A percentile compares a stretch with the other conserved stretches of the same genome.
These are phyloP conservation scores for Tapirus indicus DNA, from an alignment of 2,797 vertebrate genomes.

Conservation along the genomic window DNA sequence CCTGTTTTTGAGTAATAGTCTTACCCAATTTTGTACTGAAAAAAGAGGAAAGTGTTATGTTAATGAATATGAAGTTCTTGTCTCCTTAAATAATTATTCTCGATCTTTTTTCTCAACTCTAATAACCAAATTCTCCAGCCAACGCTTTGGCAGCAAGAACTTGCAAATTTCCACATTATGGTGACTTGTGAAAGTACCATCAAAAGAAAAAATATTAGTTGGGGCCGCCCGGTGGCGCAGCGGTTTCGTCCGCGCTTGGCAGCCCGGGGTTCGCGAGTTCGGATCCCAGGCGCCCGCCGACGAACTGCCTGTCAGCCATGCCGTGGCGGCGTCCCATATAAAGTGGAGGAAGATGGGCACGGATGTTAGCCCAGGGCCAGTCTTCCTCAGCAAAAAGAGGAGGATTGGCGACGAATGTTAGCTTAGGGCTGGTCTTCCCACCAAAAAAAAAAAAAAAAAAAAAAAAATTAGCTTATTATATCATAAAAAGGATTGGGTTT, in stretches of 20 bases:
- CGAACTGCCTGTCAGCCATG: no score
- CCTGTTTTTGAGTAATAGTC: neutral
- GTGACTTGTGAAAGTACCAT: neutral
- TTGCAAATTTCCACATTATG: slow-evolving; percentile 1
- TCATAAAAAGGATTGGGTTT: neutral
- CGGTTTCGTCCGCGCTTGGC: no score
- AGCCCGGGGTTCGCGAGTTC: no score
- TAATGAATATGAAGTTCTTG: neutral
- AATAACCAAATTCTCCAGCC: neutral
- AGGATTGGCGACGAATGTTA: no score
- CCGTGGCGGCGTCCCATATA: no score
- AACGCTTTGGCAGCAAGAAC: neutral
- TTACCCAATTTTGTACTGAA: slow-evolving; percentile 2
- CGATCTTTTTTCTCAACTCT: neutral
- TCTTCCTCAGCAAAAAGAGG: no score
- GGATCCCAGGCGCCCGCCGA: no score
- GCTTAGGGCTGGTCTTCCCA: no score
- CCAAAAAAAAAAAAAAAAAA: no score
- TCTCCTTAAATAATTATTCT: neutral
- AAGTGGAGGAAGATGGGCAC: no score
- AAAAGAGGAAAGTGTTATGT: neutral
- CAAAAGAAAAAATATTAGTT: slow-evolving; percentile 23
- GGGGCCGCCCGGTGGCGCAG: no score
- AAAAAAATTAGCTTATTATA: slow-evolving; percentile 6
- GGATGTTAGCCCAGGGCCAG: no score